phyloP scores from a whole-genome alignment of 2,888 invertebrate species.

The Lucinisca nassula region DNA sequence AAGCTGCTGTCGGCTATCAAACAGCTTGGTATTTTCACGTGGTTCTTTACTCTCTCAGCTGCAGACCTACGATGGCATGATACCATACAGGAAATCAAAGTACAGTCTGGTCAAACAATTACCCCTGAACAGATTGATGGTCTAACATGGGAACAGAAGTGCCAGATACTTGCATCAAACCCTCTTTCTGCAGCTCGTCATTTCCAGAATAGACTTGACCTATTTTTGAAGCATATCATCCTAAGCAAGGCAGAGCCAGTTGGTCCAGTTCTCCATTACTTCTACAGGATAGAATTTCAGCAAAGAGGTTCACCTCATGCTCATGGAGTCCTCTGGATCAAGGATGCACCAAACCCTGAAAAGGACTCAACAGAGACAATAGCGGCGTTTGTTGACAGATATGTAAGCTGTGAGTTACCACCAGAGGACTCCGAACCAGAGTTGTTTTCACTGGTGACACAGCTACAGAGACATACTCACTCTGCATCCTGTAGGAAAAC shows the following conservation, averaged over 20 bases:
- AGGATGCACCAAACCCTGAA: slow-evolving; percentile 32
- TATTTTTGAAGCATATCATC: slow-evolving; percentile 63
- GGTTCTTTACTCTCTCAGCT: slow-evolving; percentile 24
- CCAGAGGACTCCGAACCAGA: background rate
- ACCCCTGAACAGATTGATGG: slow-evolving; percentile 37
- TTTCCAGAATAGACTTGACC: slow-evolving; percentile 35
- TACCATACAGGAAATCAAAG: slow-evolving; percentile 62
- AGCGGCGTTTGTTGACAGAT: slow-evolving; percentile 25
- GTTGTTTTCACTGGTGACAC: background rate
- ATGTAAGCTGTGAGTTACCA: background rate
- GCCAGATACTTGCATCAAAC: slow-evolving; percentile 61
- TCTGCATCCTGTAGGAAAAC: slow-evolving; percentile 25
- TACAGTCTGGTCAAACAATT: slow-evolving; percentile 42
- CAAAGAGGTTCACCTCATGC: slow-evolving; percentile 18
- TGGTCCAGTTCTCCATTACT: slow-evolving; percentile 19
- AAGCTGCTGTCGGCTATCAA: slow-evolving; percentile 28
- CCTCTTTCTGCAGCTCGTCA: slow-evolving; percentile 58
- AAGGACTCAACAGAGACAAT: background rate
- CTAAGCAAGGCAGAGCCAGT: slow-evolving; percentile 40
- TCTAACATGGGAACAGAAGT: slow-evolving; percentile 68
- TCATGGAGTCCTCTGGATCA: slow-evolving; percentile 19
- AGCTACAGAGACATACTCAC: slow-evolving; percentile 14
- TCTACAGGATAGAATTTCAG: slow-evolving; percentile 20
- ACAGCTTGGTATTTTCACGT: slow-evolving; percentile 23
- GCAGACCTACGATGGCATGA: slow-evolving; percentile 75